phyloP scores from a whole-genome alignment of 2,888 invertebrate species.

The Baccha elongata region DNA sequence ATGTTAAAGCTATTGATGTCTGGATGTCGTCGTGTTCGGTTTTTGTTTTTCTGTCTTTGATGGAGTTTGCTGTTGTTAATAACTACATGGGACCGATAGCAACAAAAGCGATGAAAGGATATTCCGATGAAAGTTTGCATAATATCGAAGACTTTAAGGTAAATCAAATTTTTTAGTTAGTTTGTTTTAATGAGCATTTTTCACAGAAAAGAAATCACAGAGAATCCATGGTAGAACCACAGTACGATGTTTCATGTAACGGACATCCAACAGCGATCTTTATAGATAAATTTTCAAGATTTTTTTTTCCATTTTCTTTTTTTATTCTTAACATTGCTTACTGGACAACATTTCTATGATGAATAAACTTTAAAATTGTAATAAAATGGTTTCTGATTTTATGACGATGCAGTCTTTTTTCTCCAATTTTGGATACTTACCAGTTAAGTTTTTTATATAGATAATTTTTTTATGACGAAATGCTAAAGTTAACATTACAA shows the following conservation, averaged over 20 bases:
- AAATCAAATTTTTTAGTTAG: conserved; percentile 4
- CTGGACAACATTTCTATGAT: conserved; percentile 91
- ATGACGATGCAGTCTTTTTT: too few species aligned
- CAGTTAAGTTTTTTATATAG: too few species aligned
- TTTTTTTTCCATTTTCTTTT: conserved; percentile 95
- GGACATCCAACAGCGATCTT: conserved; percentile 90
- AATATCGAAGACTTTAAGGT: conserved; percentile 91
- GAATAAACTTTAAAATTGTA: background rate
- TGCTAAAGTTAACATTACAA: too few species aligned
- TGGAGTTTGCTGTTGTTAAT: conserved; percentile 95
- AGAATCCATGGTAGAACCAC: conserved; percentile 87
- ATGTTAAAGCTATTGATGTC: conserved; percentile 95
- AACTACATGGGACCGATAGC: conserved; percentile 93
- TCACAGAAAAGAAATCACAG: conserved; percentile 84
- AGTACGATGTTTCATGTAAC: conserved; percentile 93
- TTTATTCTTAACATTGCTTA: conserved; percentile 94
- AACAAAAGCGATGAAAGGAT: conserved; percentile 94
- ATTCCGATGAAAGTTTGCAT: conserved; percentile 91
- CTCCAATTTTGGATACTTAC: too few species aligned
- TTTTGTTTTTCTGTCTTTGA: conserved; percentile 94
- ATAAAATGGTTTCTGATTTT: conserved; percentile 4
- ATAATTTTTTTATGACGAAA: too few species aligned
- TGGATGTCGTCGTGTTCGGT: conserved; percentile 97
- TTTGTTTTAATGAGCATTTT: conserved; percentile 31
- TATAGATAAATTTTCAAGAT: conserved; percentile 93